Base-by-base conservation (phyloP, 2,888 invertebrate genomes). In the Lycaena phlaeas region DNA sequence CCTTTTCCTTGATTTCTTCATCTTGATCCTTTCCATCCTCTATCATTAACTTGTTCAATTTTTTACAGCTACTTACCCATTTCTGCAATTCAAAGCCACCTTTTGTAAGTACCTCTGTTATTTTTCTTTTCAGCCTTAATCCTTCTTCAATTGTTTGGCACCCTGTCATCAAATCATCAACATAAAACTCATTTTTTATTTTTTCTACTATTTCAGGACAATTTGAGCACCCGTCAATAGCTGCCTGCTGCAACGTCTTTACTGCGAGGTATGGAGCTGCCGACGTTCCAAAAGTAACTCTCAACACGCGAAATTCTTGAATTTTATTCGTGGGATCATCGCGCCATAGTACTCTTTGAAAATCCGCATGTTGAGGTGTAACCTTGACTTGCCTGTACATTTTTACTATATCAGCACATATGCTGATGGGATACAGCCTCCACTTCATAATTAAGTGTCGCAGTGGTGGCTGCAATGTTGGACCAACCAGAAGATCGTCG, bases 291-390 rank as follows among this genome's bases (percentile, higher is more conserved):
- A 39, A 42, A 1, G 42, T 30, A 7, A 42, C 38, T 9, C 22
- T 9, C 2, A 14, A 4, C 0, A 42, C 11, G 26, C 27, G 14
- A 3, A 30, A 26, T 26, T 29, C 17, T 39, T 39, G 10, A 3
- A 29, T 9, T 11, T 29, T 14, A 2, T 29, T 17, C 7, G 7
- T 14, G 4, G 29, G 29, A n/a, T 29, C 27, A 18, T 30, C 22
- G 4, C 29, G 11, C 38, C 52, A 50, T 5, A 52, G 10, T 11
- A 53, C 45, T 14, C 51, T 15, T 27, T 50, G 50, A 14, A 31
- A 47, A 10, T 43, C 36, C 2, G 37, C 27, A 9, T 50, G 34
- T 3, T 38, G 27, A 3, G 41, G 14, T 12, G 18, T 2, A 2
- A 46, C 36, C 1, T 4, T 22, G 7, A 50, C 36, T 11, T 44